phyloP scores from a whole-genome alignment of 23 tunicate species.

The Halocynthia roretzi region DNA sequence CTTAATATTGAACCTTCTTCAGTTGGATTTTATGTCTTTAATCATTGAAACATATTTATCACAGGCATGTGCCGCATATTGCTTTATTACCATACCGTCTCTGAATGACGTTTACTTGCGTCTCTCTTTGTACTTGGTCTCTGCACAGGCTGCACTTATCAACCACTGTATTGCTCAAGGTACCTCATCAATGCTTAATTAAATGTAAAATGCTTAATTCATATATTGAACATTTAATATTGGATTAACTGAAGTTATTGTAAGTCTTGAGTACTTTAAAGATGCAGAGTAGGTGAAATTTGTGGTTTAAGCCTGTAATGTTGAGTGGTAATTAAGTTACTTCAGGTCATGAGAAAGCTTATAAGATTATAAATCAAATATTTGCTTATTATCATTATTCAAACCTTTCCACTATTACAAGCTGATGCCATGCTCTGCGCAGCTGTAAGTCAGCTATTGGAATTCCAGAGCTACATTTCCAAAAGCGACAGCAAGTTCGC shows the following conservation, averaged over 20 bases:
- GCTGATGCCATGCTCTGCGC: constrained; percentile 87
- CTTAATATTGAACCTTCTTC: neutral
- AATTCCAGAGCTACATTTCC: constrained; percentile 16
- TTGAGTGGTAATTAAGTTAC: too few relatives aligned
- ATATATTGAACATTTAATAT: too few relatives aligned
- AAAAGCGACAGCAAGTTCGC: constrained; percentile 13
- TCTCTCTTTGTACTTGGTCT: constrained; percentile 52
- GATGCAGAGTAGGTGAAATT: too few relatives aligned
- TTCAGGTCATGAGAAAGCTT: too few relatives aligned
- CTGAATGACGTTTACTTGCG: constrained; percentile 30
- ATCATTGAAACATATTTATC: neutral
- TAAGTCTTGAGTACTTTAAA: too few relatives aligned
- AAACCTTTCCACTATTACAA: neutral
- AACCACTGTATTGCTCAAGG: constrained; percentile 85
- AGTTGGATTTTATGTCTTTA: neutral
- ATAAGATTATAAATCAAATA: too few relatives aligned
- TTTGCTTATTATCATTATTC: too few relatives aligned
- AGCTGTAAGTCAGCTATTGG: constrained; percentile 46
- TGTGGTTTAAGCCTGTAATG: too few relatives aligned
- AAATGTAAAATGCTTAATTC: too few relatives aligned
- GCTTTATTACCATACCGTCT: constrained; percentile 85
- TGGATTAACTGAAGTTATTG: too few relatives aligned
- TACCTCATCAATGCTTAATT: too few relatives aligned
- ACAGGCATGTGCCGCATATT: constrained; percentile 75
- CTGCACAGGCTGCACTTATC: constrained; percentile 77